phyloP scores from a whole-genome alignment of 2,888 invertebrate species.

The Diarsia dahlii region DNA sequence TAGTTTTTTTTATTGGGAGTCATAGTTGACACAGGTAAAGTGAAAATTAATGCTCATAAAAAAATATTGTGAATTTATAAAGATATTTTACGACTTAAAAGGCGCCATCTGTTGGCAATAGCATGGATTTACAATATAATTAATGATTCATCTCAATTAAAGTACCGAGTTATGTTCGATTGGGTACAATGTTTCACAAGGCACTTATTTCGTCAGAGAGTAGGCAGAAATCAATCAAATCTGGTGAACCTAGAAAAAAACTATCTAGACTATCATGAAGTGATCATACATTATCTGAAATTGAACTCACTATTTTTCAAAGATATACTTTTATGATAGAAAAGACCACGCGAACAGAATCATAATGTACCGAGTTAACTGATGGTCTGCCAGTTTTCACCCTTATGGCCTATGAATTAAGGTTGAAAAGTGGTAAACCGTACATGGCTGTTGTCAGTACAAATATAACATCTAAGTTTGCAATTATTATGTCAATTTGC shows the following conservation, averaged over 20 bases:
- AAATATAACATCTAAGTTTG: neutral
- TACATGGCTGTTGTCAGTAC: neutral
- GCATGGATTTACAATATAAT: neutral
- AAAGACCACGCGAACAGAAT: neutral
- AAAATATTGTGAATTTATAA: neutral
- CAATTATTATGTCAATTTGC: neutral
- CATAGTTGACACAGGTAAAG: neutral
- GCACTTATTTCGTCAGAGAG: neutral
- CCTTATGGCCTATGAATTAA: neutral
- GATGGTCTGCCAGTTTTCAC: neutral
- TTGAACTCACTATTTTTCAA: neutral
- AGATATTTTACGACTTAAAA: neutral
- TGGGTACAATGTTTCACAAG: neutral
- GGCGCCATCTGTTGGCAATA: conserved; percentile 33
- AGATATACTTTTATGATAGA: neutral
- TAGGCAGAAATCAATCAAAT: neutral
- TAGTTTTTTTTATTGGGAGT: neutral
- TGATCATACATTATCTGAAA: neutral
- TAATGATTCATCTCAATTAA: neutral
- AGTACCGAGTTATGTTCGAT: neutral
- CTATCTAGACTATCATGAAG: neutral
- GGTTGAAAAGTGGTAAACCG: neutral
- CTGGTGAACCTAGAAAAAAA: neutral
- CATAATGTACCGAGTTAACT: neutral
- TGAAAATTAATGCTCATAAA: neutral